Evolutionary conservation across 2,888 invertebrate species (phyloP), one percentile per base, ranked within the genome.

Genomic region (Calliscelio sp.): DNA sequence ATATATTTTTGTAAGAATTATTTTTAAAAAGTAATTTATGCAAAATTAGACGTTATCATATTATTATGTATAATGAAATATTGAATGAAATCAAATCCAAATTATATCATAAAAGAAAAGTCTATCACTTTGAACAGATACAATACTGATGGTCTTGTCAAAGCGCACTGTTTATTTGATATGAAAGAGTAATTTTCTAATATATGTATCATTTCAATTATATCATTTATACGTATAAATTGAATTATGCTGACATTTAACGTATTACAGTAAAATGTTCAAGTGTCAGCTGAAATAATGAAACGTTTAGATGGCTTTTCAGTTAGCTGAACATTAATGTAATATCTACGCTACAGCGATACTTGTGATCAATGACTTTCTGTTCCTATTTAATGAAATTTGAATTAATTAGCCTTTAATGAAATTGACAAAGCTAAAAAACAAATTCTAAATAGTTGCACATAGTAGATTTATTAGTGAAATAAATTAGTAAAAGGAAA

Each of bases 261-360:
- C 51, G 24, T 51, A 24, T 51, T 51, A 38, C 35, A 66, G 10
- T 71, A n/a, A n/a, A 49, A 49, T 71, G 35, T 59, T 59, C 49
- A n/a, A 35, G 49, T 71, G 59, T 57, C 59, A 49, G 10, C 18
- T 49, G 18, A 20, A 49, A 71, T 35, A 49, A 71, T 55, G 55
- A 57, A 71, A 28, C 22, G 53, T 61, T 73, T 38, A 51, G 18
- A 63, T 73, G 44, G 49, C 46, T 59, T 32, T 73, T 32, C 59
- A 18, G 32, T 32, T 59, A 35, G 35, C 11, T 59, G 49, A 35
- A 18, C 38, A 59, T 73, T 73, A 73, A 49, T 59, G 49, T 73
- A 73, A 73, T 73, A 59, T 59, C 32, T 57, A 28, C n/a, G n/a
- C n/a, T 22, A 32, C 28, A 70, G 44, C 24, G 41, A 70, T 57